Percentiles rank a stretch among this genome's conserved stretches.
These are phyloP conservation scores for Parnassius mnemosyne DNA, from an alignment of 2,888 invertebrate genomes.

Conservation along the genomic window DNA sequence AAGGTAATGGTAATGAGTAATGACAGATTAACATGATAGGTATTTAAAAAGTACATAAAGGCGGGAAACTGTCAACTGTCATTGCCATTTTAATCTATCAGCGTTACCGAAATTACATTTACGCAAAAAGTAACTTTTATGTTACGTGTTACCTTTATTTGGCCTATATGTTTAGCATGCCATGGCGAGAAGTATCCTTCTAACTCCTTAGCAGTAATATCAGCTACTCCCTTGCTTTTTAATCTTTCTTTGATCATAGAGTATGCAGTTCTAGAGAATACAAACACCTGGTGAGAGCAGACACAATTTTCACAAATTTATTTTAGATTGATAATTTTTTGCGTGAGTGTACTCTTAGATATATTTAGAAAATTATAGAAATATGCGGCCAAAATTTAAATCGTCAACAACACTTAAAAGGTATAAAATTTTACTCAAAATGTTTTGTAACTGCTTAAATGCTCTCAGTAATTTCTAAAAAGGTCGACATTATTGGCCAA, in stretches of 20 bases:
- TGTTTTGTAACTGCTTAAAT: too few species aligned
- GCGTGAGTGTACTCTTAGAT: slow-evolving; percentile 42
- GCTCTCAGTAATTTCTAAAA: too few species aligned
- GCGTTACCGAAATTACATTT: slow-evolving; percentile 4
- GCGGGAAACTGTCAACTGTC: slow-evolving; percentile 12
- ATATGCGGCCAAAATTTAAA: slow-evolving; percentile 33
- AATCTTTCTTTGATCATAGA: slow-evolving; percentile 90
- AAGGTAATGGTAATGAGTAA: neutral
- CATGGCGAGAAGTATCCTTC: slow-evolving; percentile 92
- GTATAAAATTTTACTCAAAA: too few species aligned
- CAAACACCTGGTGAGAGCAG: slow-evolving; percentile 87
- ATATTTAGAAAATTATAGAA: neutral
- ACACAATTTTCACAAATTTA: slow-evolving; percentile 53
- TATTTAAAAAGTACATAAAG: neutral
- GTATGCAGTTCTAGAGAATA: slow-evolving; percentile 91
- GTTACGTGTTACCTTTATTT: slow-evolving; percentile 80
- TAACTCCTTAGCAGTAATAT: slow-evolving; percentile 86
- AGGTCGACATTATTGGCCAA: too few species aligned
- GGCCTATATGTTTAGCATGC: slow-evolving; percentile 91
- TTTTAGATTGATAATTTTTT: slow-evolving; percentile 23
- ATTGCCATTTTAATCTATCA: slow-evolving; percentile 1
- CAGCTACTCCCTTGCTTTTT: slow-evolving; percentile 87
- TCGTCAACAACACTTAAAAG: slow-evolving; percentile 12
- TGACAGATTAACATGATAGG: neutral
- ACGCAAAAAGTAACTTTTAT: slow-evolving; percentile 1